Evolutionary conservation across 92 coral and sea anemone species (phyloP).

Genomic region (Anthopleura xanthogrammica): DNA sequence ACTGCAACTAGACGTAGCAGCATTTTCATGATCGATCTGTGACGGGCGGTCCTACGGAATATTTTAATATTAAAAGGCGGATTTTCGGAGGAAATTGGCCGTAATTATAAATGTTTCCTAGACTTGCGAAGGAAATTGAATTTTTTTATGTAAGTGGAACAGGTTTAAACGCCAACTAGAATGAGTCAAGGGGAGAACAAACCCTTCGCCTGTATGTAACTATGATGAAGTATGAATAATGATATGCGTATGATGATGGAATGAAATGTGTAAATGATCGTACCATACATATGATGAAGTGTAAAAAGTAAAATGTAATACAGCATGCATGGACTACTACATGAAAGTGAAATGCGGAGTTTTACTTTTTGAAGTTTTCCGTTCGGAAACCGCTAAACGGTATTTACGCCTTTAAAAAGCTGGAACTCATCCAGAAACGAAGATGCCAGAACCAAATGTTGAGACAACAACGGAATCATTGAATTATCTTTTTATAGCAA

Average conservation of each 20-base stretch:
- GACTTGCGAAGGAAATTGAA: not conserved
- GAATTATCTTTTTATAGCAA: not conserved
- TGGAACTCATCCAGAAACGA: slow-evolving; percentile 3
- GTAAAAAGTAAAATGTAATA: not conserved
- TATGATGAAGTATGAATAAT: too few relatives aligned
- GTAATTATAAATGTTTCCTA: not conserved
- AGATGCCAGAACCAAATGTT: not conserved
- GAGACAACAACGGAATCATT: not conserved
- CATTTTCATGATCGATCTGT: not conserved
- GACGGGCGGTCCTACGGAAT: not conserved
- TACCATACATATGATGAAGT: not conserved
- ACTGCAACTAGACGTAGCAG: not conserved
- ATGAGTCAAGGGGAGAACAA: not conserved
- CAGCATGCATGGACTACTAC: not conserved
- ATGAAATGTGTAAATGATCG: not conserved
- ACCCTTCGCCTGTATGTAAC: not conserved
- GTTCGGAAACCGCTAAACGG: slow-evolving; percentile 4
- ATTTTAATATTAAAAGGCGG: not conserved
- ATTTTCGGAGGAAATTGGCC: not conserved
- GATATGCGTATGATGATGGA: too few relatives aligned
- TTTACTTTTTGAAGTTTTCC: not conserved
- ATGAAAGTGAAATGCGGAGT: not conserved
- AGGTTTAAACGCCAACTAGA: not conserved
- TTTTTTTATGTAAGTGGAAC: not conserved
- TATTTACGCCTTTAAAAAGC: not conserved